These are phyloP conservation scores for Argya squamiceps DNA, from an alignment of 2,797 vertebrate species.

Conservation along the genomic window DNA sequence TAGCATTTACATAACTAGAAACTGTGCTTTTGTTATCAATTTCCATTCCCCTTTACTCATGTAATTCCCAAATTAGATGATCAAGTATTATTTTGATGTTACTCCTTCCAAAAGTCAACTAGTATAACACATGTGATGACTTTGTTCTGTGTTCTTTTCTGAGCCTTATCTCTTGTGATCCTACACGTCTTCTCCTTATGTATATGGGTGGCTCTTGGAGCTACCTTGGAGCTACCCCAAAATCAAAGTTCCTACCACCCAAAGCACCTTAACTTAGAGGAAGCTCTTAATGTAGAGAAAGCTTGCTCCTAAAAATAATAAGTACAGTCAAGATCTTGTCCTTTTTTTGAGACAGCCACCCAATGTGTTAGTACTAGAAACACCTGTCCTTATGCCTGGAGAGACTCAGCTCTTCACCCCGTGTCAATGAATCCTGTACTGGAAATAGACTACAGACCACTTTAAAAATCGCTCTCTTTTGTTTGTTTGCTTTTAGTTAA, in stretches of 20 bases:
- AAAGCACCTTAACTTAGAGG: background rate
- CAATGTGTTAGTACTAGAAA: background rate
- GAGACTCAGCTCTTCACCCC: background rate
- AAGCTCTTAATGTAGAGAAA: background rate
- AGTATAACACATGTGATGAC: background rate
- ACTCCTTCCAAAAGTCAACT: background rate
- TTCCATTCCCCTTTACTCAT: background rate
- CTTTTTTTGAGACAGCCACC: background rate
- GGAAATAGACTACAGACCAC: background rate
- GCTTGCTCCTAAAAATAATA: background rate
- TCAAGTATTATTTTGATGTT: background rate
- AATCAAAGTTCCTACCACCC: background rate
- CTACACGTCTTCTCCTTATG: background rate
- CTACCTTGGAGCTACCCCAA: background rate
- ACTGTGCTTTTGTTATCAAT: background rate
- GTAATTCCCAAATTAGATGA: background rate
- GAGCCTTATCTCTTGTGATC: background rate
- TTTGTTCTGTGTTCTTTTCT: background rate
- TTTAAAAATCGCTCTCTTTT: constrained; percentile 22
- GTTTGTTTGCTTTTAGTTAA: constrained; percentile 45
- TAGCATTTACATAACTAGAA: background rate
- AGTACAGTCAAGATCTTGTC: background rate
- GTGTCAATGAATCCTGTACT: background rate
- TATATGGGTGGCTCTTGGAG: background rate
- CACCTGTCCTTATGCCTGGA: background rate